Percentiles rank a stretch among this genome's conserved stretches.
These are phyloP conservation scores for Leptinotarsa juncta DNA, from an alignment of 2,888 invertebrate species.

Conservation along the genomic window DNA sequence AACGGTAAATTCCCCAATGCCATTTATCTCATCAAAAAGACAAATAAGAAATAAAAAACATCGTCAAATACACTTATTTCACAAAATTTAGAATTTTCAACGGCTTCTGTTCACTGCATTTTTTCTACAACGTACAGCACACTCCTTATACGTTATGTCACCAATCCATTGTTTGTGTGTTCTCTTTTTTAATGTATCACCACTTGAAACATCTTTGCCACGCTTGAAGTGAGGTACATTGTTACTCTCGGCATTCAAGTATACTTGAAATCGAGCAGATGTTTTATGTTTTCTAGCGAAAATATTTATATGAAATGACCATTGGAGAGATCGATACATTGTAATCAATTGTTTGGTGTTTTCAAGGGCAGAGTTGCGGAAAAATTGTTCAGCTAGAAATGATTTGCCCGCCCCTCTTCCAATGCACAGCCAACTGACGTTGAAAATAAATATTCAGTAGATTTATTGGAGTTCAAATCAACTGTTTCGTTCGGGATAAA, in stretches of 20 bases:
- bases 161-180: neutral
- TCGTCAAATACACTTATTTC: too few relatives aligned
- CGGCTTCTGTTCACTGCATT: neutral
- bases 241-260: slow-evolving; percentile 13
- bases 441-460: slow-evolving; percentile 27
- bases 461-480: slow-evolving; percentile 30
- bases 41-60: too few relatives aligned
- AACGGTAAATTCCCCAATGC: too few relatives aligned
- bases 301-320: slow-evolving; percentile 44
- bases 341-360: slow-evolving; percentile 49
- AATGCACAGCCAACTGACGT: slow-evolving; percentile 26
- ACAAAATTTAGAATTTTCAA: too few relatives aligned
- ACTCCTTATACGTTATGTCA: neutral
- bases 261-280: slow-evolving; percentile 37
- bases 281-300: slow-evolving; percentile 37
- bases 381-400: slow-evolving; percentile 51
- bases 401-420: slow-evolving; percentile 43
- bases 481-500: slow-evolving; percentile 11
- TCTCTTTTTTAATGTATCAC: slow-evolving; percentile 10
- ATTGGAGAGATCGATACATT: slow-evolving; percentile 44
- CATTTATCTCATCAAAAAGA: too few relatives aligned
- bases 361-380: slow-evolving; percentile 49
- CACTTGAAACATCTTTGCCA: slow-evolving; percentile 22
- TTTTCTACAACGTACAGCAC: neutral
- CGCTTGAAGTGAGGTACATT: slow-evolving; percentile 19